These are phyloP conservation scores for Ceratosolen fusciceps DNA, from an alignment of 1,140 invertebrate species.

Conservation along the genomic window DNA sequence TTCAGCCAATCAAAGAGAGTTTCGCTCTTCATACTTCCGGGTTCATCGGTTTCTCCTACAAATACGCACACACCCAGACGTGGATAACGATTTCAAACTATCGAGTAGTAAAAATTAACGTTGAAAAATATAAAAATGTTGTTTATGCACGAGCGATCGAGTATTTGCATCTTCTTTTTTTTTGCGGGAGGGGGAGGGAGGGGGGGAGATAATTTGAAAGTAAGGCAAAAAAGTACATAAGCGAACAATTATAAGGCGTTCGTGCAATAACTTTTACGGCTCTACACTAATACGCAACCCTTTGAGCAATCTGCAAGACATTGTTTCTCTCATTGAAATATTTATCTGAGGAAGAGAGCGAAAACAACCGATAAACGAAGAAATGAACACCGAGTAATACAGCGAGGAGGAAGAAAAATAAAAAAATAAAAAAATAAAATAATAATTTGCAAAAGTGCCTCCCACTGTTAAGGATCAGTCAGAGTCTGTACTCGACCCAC, in stretches of 20 bases:
- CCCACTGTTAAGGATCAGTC: conserved; percentile 6
- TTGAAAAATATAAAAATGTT: not conserved
- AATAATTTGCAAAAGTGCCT: conserved; percentile 4
- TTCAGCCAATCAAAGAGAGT: not conserved
- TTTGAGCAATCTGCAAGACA: not conserved
- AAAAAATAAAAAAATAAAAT: no score
- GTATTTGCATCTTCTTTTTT: not conserved
- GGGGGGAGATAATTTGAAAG: not conserved
- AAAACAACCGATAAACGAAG: not conserved
- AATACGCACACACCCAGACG: not conserved
- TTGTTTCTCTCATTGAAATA: conserved; percentile 36
- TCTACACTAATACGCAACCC: not conserved
- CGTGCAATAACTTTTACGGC: not conserved
- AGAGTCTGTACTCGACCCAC: conserved; percentile 15
- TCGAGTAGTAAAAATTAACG: not conserved
- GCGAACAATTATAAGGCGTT: not conserved
- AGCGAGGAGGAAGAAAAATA: not conserved
- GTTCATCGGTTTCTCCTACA: not conserved
- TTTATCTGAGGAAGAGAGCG: not conserved
- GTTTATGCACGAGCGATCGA: not conserved
- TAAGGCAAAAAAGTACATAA: not conserved
- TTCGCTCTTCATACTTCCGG: not conserved
- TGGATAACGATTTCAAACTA: not conserved
- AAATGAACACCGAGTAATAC: not conserved
- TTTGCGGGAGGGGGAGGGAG: no score